Evolutionary conservation across 2,113 vertebrate genomes (phyloP).

Genomic region (Dermatemys mawii): DNA sequence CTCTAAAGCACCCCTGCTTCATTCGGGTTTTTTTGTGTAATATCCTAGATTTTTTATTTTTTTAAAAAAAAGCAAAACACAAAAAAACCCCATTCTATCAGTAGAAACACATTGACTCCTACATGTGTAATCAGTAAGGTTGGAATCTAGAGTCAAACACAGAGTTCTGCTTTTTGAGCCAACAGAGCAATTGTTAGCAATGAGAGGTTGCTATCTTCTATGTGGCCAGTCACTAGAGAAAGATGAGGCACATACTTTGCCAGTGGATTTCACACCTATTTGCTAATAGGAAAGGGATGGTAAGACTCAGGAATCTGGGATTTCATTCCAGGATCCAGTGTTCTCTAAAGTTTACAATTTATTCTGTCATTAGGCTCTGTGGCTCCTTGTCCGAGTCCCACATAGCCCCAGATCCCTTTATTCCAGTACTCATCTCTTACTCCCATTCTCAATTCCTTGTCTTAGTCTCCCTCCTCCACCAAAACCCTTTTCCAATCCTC

Average conservation of each 20-base stretch:
- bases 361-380: neutral
- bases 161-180: fast-evolving
- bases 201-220: fast-evolving
- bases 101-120: neutral
- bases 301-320: neutral
- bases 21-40: neutral
- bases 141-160: neutral
- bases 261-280: neutral
- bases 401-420: neutral
- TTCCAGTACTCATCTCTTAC: neutral
- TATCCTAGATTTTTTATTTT: neutral
- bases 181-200: neutral
- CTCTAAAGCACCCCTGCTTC: neutral
- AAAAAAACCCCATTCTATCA: neutral
- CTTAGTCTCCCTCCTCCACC: neutral
- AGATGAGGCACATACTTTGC: neutral
- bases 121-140: neutral
- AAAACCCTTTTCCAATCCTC: neutral
- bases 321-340: neutral
- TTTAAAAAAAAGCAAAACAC: neutral
- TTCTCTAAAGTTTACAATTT: neutral
- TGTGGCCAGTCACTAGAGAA: neutral
- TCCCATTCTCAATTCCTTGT: neutral
- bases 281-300: fast-evolving
- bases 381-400: neutral